These are phyloP conservation scores for Urocolius indicus DNA, from an alignment of 2,113 vertebrate species.

Conservation along the genomic window DNA sequence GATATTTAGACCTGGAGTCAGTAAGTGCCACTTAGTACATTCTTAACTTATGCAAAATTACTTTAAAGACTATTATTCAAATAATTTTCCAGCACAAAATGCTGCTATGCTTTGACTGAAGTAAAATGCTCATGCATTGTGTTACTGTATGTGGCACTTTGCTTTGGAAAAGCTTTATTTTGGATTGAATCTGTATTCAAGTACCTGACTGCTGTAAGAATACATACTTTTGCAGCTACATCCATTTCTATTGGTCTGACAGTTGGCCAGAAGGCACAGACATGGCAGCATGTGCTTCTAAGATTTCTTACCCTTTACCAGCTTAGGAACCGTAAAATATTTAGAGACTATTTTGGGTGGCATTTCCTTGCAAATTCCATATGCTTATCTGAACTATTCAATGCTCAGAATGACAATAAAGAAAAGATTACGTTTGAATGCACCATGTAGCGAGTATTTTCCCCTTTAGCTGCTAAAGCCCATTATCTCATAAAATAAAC, in stretches of 20 bases:
- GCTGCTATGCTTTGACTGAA: not conserved
- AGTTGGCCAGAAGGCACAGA: not conserved
- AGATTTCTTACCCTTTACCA: slow-evolving; percentile 10
- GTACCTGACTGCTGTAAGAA: not conserved
- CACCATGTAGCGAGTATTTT: not conserved
- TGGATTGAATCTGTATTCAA: not conserved
- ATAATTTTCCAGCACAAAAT: not conserved
- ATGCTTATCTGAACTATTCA: slow-evolving; percentile 46
- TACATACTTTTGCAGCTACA: not conserved
- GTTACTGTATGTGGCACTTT: not conserved
- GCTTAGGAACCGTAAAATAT: slow-evolving; percentile 39
- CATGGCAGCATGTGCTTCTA: not conserved
- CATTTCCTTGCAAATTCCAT: slow-evolving; percentile 36
- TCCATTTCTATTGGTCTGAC: not conserved
- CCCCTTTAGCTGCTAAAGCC: not conserved
- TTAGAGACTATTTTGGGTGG: not conserved
- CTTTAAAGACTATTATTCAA: not conserved
- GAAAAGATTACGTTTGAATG: slow-evolving; percentile 19
- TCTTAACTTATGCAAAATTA: not conserved
- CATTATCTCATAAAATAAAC: slow-evolving; percentile 31
- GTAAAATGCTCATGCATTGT: not conserved
- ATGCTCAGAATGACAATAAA: slow-evolving; percentile 39
- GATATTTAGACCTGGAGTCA: not conserved
- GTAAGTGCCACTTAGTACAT: not conserved
- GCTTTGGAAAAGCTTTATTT: not conserved